phyloP scores from a whole-genome alignment of 2,797 vertebrate species.

The Malurus splendens region DNA sequence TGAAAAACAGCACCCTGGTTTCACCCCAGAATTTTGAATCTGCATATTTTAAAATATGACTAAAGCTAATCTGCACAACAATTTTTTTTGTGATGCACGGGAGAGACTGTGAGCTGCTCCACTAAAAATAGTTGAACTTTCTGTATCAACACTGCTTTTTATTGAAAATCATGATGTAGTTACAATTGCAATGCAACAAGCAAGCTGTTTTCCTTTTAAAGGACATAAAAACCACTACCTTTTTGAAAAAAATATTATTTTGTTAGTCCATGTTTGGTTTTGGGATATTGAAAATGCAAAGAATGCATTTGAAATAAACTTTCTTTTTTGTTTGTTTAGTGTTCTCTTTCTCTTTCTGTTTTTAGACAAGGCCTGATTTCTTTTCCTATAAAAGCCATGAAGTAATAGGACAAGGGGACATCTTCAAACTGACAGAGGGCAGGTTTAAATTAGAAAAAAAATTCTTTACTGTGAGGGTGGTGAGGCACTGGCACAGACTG shows the following conservation, averaged over 20 bases:
- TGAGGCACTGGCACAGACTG: not conserved
- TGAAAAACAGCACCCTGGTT: not conserved
- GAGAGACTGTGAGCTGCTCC: not conserved
- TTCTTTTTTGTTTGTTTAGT: too few relatives aligned
- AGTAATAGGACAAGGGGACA: not conserved
- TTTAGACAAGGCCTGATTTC: not conserved
- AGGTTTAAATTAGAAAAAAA: not conserved
- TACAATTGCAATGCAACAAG: not conserved
- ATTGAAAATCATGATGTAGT: not conserved
- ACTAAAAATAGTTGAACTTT: constrained; percentile 10
- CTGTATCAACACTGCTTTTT: not conserved
- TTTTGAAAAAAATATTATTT: not conserved
- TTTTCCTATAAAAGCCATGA: not conserved
- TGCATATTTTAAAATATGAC: not conserved
- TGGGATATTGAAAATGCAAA: not conserved
- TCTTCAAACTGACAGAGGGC: not conserved
- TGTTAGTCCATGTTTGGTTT: not conserved
- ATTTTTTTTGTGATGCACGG: not conserved
- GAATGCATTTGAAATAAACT: not conserved
- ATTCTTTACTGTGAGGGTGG: accelerated
- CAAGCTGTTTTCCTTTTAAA: not conserved
- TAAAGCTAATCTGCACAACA: not conserved
- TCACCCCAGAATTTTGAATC: not conserved
- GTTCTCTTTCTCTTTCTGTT: not conserved
- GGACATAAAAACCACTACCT: not conserved